Percentiles rank a stretch among this genome's conserved stretches.
phyloP scores from a whole-genome alignment of 2,888 invertebrate species.

The Acronicta alni region DNA sequence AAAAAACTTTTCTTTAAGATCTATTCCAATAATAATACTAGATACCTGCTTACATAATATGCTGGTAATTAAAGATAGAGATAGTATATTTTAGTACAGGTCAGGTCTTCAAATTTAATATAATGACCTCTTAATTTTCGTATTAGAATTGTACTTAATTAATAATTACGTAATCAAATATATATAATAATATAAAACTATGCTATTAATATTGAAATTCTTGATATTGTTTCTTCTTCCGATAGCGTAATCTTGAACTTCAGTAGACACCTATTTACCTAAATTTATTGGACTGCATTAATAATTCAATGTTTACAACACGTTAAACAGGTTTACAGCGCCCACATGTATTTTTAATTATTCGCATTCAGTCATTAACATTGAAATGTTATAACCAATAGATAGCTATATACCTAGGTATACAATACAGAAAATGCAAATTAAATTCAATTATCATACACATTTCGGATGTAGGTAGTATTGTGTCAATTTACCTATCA shows the following conservation, averaged over 20 bases:
- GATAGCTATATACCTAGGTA: neutral
- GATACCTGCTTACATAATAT: no score
- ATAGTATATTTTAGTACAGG: no score
- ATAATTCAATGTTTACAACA: neutral
- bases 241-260: conserved; percentile 28
- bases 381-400: conserved; percentile 26
- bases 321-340: conserved; percentile 1
- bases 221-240: conserved; percentile 16
- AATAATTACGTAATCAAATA: neutral
- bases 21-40: no score
- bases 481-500: conserved; percentile 40
- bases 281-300: no score
- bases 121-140: neutral
- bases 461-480: conserved; percentile 29
- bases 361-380: neutral
- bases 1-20: no score
- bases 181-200: neutral
- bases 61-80: no score
- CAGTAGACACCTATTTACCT: conserved; percentile 8
- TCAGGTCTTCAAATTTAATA: no score
- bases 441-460: conserved; percentile 27
- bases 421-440: conserved; percentile 24
- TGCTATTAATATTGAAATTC: no score
- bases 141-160: conserved; percentile 10
- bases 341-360: conserved; percentile 8